These are phyloP conservation scores for Cynoglossus semilaevis DNA, from an alignment of 2,113 vertebrate genomes.

Conservation along the genomic window DNA sequence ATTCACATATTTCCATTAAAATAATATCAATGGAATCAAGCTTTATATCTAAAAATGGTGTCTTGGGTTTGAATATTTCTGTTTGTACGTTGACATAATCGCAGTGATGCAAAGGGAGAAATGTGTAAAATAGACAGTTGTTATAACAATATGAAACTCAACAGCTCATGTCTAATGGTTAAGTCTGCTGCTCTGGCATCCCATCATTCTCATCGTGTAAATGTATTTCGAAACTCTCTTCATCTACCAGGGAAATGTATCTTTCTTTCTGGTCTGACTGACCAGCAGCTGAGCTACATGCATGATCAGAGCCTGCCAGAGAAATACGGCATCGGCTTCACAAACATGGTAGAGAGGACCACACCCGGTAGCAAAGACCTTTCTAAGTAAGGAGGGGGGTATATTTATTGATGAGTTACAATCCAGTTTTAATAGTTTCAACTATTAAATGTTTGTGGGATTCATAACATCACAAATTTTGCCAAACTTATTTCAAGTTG, in stretches of 20 bases:
- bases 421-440: too few relatives aligned
- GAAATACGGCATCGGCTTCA: conserved; percentile 93
- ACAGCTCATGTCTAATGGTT: too few relatives aligned
- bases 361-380: conserved; percentile 98
- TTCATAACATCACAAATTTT: too few relatives aligned
- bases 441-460: too few relatives aligned
- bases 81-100: not conserved
- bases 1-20: not conserved
- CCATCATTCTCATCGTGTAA: not conserved
- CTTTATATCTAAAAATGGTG: conserved; percentile 1
- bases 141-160: not conserved
- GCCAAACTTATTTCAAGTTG: too few relatives aligned
- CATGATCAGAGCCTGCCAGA: conserved; percentile 91
- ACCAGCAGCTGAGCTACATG: conserved; percentile 89
- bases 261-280: conserved; percentile 91
- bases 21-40: too few relatives aligned
- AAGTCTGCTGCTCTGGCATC: not conserved
- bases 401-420: too few relatives aligned
- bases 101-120: too few relatives aligned
- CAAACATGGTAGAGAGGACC: conserved; percentile 98
- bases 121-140: not conserved
- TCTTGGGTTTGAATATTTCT: conserved; percentile 25
- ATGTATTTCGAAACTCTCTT: not conserved
- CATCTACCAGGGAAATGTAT: conserved; percentile 90
- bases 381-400: conserved; percentile 78